Evolutionary conservation across 1,140 invertebrate species (phyloP).

Genomic region (Globodera rostochiensis): DNA sequence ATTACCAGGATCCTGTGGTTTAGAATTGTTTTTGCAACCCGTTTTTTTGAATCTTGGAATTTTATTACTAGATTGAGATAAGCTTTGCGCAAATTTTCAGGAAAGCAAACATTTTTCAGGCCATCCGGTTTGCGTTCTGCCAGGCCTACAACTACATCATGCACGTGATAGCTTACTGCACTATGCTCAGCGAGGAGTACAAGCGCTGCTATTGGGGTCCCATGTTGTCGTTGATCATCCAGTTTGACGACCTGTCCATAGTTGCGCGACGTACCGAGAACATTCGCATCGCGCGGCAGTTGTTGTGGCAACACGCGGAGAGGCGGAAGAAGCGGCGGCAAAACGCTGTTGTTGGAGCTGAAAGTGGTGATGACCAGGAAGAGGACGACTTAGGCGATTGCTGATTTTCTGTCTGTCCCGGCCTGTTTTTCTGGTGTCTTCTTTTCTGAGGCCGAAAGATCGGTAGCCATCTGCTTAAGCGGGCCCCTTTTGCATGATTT

Average conservation of each 20-base stretch:
- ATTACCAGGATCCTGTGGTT: not conserved
- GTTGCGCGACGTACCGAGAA: not conserved
- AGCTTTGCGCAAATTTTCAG: not conserved
- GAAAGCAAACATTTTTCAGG: not conserved
- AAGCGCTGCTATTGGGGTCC: conserved; percentile 32
- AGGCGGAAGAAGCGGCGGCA: not conserved
- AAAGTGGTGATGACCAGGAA: not conserved
- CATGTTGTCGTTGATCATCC: conserved; percentile 37
- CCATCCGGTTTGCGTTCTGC: conserved; percentile 29
- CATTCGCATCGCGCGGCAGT: not conserved
- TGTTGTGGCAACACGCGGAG: not conserved
- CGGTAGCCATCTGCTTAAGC: not conserved
- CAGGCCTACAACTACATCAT: conserved; percentile 25
- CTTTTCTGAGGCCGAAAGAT: not conserved
- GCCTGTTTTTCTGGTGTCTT: not conserved
- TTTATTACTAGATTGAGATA: not conserved
- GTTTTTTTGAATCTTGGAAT: not conserved
- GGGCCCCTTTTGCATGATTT: not conserved
- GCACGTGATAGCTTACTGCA: conserved; percentile 18
- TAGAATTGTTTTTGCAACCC: not conserved
- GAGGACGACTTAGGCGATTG: not conserved
- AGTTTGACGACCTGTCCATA: not conserved
- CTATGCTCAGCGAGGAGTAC: not conserved
- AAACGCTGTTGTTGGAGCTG: not conserved
- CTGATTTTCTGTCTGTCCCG: not conserved